Conservation (phyloP, 2,797 vertebrate genomes). For the Craterocephalus amniculus region DNA sequence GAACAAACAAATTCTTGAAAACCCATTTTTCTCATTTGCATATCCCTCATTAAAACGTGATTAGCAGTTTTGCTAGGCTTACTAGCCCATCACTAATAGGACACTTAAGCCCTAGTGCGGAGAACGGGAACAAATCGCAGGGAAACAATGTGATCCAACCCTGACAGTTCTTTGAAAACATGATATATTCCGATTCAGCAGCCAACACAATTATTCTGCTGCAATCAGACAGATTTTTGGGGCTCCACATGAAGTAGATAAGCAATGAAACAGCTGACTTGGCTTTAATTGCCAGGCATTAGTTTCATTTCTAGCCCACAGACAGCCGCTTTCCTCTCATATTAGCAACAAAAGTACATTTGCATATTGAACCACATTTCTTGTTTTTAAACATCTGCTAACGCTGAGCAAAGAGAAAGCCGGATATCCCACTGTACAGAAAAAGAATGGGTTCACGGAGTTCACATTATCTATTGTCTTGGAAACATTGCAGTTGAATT, state of each 20-base stretch:
- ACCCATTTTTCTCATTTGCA: conserved; percentile 35
- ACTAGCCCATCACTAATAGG: conserved; percentile 42
- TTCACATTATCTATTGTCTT: conserved; percentile 58
- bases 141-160: conserved; percentile 42
- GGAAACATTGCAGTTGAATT: conserved; percentile 50
- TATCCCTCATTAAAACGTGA: conserved; percentile 52
- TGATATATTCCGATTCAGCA: conserved; percentile 21
- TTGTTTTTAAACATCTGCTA: conserved; percentile 25
- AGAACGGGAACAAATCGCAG: conserved; percentile 42
- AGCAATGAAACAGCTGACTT: conserved; percentile 41
- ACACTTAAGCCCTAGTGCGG: conserved; percentile 22
- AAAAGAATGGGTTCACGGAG: conserved; percentile 63
- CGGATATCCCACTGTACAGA: too few relatives aligned
- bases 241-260: conserved; percentile 37
- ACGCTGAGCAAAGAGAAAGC: conserved; percentile 17
- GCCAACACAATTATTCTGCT: conserved; percentile 19
- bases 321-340: conserved; percentile 17
- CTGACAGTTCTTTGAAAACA: conserved; percentile 9
- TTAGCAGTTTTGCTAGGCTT: conserved; percentile 31
- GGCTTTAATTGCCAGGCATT: conserved; percentile 27
- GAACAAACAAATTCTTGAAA: conserved; percentile 38
- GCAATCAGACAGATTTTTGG: conserved; percentile 21
- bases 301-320: conserved; percentile 28
- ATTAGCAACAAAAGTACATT: too few relatives aligned
- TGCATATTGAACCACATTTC: too few relatives aligned